Conservation (phyloP, 2,797 vertebrate species). For the Prionace glauca region DNA sequence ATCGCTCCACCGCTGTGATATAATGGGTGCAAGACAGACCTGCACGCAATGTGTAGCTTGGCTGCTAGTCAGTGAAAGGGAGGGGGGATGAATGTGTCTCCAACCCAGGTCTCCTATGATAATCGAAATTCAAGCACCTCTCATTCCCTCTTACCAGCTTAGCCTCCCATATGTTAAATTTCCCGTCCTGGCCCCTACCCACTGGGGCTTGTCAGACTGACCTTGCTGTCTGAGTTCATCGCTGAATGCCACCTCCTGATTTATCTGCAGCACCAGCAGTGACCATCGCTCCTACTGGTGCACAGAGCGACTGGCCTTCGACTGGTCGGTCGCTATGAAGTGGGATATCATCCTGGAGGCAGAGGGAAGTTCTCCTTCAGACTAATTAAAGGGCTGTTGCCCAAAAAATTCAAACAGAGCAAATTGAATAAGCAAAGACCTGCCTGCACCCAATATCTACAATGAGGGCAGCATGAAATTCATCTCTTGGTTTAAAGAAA, state of each 20-base stretch:
- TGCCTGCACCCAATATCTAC: not conserved
- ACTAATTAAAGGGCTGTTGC: not conserved
- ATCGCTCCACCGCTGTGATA: not conserved
- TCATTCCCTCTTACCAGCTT: no score
- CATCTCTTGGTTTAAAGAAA: not conserved
- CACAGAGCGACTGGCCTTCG: not conserved
- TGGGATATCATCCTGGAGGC: not conserved
- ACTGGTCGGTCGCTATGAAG: no score
- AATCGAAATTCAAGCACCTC: no score
- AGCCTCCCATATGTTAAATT: no score
- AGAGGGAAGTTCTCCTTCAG: not conserved
- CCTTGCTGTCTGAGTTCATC: not conserved
- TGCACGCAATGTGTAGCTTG: no score
- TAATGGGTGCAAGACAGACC: no score
- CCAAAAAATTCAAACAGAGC: not conserved
- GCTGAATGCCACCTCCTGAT: not conserved
- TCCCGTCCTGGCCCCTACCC: no score
- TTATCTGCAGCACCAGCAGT: not conserved
- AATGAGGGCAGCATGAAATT: no score
- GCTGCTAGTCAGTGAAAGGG: no score
- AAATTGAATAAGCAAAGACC: not conserved
- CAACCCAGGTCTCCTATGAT: no score
- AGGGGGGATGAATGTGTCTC: no score
- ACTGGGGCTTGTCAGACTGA: no score
- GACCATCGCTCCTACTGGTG: not conserved